Evolutionary conservation across 2,113 vertebrate species (phyloP).

Genomic region (Grammomys dolichurus): DNA sequence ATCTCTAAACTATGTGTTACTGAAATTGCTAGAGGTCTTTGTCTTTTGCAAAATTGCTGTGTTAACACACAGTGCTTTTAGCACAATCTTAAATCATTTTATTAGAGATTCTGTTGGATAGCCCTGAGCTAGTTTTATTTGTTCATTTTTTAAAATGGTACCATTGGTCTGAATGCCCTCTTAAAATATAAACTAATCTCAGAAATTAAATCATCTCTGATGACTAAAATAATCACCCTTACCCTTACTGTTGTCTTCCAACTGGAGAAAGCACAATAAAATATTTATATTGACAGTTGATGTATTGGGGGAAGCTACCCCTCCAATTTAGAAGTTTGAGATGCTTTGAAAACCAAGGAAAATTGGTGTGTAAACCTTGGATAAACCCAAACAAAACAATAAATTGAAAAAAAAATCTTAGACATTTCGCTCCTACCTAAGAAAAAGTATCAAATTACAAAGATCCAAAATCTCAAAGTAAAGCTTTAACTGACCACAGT

Average conservation of each 20-base stretch:
- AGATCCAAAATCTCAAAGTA: not conserved
- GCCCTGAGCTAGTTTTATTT: not conserved
- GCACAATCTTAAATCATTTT: conserved; percentile 36
- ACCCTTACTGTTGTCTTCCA: not conserved
- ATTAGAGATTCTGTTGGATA: conserved; percentile 38
- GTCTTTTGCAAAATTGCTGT: conserved; percentile 17
- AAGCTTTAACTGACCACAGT: not conserved
- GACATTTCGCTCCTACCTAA: conserved; percentile 34
- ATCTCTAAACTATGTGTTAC: not conserved
- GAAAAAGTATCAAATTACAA: not conserved
- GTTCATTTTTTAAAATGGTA: not conserved
- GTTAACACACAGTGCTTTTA: not conserved
- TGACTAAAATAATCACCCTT: conserved; percentile 21
- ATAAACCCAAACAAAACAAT: not conserved
- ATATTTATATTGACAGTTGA: conserved; percentile 27
- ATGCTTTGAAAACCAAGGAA: conserved; percentile 13
- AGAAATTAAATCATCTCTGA: conserved; percentile 43
- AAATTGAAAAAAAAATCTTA: not conserved
- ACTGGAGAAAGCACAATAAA: conserved; percentile 20
- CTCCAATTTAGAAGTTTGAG: not conserved
- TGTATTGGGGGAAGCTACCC: not conserved
- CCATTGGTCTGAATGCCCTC: not conserved
- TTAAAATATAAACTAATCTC: conserved; percentile 37
- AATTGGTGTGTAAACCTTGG: not conserved
- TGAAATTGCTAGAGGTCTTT: not conserved